These are phyloP conservation scores for Catocala fraxini DNA, from an alignment of 2,888 invertebrate species.

Conservation along the genomic window DNA sequence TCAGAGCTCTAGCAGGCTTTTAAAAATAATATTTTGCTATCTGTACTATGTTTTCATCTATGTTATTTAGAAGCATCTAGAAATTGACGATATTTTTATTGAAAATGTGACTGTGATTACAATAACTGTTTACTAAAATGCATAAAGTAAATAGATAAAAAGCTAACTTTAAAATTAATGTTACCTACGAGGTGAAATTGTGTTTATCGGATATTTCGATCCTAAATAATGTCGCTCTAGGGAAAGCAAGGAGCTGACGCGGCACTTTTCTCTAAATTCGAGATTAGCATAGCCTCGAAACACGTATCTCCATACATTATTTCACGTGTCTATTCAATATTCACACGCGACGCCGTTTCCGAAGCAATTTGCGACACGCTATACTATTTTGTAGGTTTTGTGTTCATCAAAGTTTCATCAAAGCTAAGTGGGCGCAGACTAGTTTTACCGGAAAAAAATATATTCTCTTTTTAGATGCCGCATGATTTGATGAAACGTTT, in stretches of 20 bases:
- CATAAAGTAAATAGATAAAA: too few species aligned
- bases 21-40: too few species aligned
- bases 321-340: conserved; percentile 44
- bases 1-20: too few species aligned
- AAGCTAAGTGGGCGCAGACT: conserved; percentile 47
- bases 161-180: too few species aligned
- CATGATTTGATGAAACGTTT: conserved; percentile 36
- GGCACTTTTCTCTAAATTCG: conserved; percentile 24
- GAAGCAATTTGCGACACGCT: conserved; percentile 53
- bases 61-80: too few species aligned
- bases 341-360: conserved; percentile 49
- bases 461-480: conserved; percentile 25
- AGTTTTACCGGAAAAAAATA: conserved; percentile 33
- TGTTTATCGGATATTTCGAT: too few species aligned
- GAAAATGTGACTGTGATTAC: too few species aligned
- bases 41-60: too few species aligned
- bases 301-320: conserved; percentile 38
- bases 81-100: too few species aligned
- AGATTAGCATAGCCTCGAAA: conserved; percentile 31
- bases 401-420: conserved; percentile 51
- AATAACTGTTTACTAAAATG: too few species aligned
- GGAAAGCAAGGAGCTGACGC: conserved; percentile 39
- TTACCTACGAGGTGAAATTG: too few species aligned
- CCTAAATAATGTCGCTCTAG: conserved; percentile 30
- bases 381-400: conserved; percentile 38